Percentiles rank a stretch among this genome's conserved stretches.
phyloP scores from a whole-genome alignment of 2,113 vertebrate species.

The Pelvicachromis taeniatus region DNA sequence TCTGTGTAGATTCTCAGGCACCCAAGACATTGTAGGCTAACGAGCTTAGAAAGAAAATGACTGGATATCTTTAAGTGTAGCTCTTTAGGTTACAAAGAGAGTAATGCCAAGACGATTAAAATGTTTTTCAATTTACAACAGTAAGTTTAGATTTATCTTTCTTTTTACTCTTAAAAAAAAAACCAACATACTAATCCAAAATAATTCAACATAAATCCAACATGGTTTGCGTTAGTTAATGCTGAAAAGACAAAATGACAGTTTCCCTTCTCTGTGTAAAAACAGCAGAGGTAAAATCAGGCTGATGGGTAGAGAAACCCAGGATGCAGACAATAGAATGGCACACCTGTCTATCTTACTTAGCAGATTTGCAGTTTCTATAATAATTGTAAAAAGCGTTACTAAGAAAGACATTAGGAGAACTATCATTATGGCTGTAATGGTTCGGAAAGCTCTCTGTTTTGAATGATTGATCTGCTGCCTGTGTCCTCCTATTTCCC shows the following conservation, averaged over 20 bases:
- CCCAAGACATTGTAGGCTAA: too few relatives aligned
- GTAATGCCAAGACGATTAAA: not conserved
- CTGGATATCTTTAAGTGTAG: too few relatives aligned
- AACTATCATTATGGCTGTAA: not conserved
- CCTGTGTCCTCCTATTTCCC: not conserved
- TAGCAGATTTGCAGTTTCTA: not conserved
- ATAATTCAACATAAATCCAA: not conserved
- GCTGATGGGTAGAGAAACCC: not conserved
- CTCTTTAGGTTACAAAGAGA: not conserved
- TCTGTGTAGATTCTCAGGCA: too few relatives aligned
- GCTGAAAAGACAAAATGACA: not conserved
- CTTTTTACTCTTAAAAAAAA: too few relatives aligned
- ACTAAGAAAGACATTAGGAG: not conserved
- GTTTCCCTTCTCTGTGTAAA: not conserved
- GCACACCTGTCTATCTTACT: not conserved
- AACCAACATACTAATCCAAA: too few relatives aligned
- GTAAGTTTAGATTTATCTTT: too few relatives aligned
- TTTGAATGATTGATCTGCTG: not conserved
- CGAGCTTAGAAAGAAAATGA: too few relatives aligned
- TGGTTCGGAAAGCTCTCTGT: not conserved
- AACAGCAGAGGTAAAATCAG: not conserved
- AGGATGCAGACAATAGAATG: fast-evolving
- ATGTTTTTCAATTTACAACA: not conserved
- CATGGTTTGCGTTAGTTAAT: not conserved
- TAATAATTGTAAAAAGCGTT: not conserved